Conservation (phyloP, 2,113 vertebrate species). For the Canis aureus region DNA sequence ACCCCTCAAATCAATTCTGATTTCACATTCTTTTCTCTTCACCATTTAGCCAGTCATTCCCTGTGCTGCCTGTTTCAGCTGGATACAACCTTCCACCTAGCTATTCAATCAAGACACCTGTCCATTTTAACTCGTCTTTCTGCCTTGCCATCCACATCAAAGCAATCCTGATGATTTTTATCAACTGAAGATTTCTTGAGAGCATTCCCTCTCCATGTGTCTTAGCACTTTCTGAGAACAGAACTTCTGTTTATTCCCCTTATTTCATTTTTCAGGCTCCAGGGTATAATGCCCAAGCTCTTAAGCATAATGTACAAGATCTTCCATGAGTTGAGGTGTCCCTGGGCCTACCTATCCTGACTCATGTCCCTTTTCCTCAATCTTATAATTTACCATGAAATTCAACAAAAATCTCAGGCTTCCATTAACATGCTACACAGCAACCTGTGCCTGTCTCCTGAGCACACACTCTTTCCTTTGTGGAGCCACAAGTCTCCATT, state of each 20-base stretch:
- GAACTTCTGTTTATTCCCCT: neutral
- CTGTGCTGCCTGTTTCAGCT: neutral
- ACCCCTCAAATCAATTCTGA: conserved; percentile 7
- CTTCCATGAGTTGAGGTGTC: neutral
- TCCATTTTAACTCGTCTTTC: neutral
- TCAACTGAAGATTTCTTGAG: neutral
- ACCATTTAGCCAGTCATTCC: neutral
- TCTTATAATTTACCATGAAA: neutral
- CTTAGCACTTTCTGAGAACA: neutral
- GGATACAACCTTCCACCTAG: neutral
- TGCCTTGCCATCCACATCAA: neutral
- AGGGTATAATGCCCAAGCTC: neutral
- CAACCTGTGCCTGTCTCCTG: neutral
- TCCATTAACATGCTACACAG: neutral
- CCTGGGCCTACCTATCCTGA: neutral
- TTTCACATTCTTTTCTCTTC: neutral
- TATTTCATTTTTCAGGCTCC: conserved; percentile 9
- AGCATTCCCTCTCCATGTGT: neutral
- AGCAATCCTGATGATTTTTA: neutral
- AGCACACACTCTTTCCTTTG: neutral
- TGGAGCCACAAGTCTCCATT: neutral
- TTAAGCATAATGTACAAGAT: neutral
- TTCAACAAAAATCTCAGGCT: neutral
- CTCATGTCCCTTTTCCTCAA: neutral
- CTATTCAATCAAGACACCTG: neutral